Percentiles rank a stretch among this genome's conserved stretches.
Evolutionary conservation across 1,140 invertebrate genomes (phyloP).

Genomic region (Macrobrachium rosenbergii): DNA sequence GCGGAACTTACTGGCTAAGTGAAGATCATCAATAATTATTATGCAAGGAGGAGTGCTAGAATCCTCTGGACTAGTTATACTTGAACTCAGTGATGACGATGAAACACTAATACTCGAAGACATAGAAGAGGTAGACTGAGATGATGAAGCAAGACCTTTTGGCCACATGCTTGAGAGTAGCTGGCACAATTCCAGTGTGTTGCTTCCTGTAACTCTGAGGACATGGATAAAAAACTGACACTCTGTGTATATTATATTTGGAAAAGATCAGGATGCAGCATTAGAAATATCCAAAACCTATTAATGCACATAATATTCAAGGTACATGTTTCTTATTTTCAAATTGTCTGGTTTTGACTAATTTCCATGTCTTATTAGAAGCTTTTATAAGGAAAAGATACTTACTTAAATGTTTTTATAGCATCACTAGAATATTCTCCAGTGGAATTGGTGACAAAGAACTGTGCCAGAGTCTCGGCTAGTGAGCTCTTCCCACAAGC

Average conservation of each 20-base stretch:
- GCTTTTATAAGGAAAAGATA: background rate
- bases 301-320: background rate
- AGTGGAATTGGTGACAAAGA: slow-evolving; percentile 39
- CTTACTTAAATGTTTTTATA: slow-evolving; percentile 51
- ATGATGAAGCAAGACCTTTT: slow-evolving; percentile 5
- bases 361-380: too few species aligned
- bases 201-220: slow-evolving; percentile 15
- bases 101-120: slow-evolving; percentile 10
- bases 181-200: slow-evolving; percentile 53
- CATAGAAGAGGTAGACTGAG: background rate
- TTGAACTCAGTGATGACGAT: slow-evolving; percentile 6
- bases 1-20: slow-evolving; percentile 28
- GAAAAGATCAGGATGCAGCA: background rate
- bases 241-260: background rate
- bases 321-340: too few species aligned
- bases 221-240: background rate
- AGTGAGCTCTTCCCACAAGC: slow-evolving; percentile 53
- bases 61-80: background rate
- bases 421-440: slow-evolving; percentile 25
- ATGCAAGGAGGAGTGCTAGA: slow-evolving; percentile 15
- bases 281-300: background rate
- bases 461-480: slow-evolving; percentile 43
- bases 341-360: too few species aligned
- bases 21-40: slow-evolving; percentile 48
- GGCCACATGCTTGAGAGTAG: slow-evolving; percentile 43